Conservation (phyloP, 1,140 invertebrate species). For the Atopsyche davidsoni region DNA sequence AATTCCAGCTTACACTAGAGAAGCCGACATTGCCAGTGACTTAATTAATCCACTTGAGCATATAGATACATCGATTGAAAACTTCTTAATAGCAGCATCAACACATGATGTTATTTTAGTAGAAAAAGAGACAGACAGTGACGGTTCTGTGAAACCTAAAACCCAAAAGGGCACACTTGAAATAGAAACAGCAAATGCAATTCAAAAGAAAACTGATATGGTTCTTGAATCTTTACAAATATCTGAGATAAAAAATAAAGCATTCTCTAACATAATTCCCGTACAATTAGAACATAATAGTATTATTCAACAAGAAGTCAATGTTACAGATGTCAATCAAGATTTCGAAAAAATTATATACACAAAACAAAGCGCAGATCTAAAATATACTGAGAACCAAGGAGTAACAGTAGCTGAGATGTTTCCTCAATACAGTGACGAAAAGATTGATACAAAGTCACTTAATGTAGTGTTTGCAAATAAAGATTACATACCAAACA, state of each 20-base stretch:
- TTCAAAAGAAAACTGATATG: slow-evolving; percentile 13
- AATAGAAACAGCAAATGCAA: slow-evolving; percentile 17
- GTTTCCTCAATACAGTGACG: neutral
- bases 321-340: neutral
- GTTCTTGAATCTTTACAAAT: slow-evolving; percentile 13
- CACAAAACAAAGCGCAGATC: neutral
- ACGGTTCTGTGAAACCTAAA: slow-evolving; percentile 7
- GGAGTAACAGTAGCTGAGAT: neutral
- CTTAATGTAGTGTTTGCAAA: slow-evolving; percentile 7
- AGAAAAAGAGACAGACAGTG: slow-evolving; percentile 19
- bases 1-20: slow-evolving; percentile 16
- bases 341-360: slow-evolving; percentile 2
- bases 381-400: slow-evolving; percentile 2
- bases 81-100: slow-evolving; percentile 11
- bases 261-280: slow-evolving; percentile 11
- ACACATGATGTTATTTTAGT: slow-evolving; percentile 13
- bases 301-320: slow-evolving; percentile 18
- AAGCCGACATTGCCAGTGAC: slow-evolving; percentile 5
- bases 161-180: slow-evolving; percentile 7
- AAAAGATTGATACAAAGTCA: neutral
- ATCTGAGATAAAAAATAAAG: neutral
- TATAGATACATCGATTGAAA: slow-evolving; percentile 14
- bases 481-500: slow-evolving; percentile 14
- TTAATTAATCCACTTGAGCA: neutral
- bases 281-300: slow-evolving; percentile 16